Conservation (phyloP, 2,113 vertebrate genomes). For the Anarrhichthys ocellatus region DNA sequence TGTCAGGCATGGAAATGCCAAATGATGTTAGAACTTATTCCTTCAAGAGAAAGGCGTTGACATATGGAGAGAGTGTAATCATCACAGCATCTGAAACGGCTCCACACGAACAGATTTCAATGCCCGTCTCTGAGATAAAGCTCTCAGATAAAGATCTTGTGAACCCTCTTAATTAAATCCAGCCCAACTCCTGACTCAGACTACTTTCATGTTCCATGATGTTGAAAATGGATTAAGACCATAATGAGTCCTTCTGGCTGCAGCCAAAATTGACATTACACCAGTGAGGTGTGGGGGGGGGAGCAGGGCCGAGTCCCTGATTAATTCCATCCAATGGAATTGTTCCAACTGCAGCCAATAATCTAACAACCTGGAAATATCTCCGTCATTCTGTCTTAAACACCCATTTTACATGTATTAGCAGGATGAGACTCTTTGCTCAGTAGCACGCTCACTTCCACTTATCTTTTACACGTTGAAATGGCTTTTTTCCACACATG, state of each 20-base stretch:
- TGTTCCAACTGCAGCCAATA: slow-evolving; percentile 55
- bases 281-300: slow-evolving; percentile 7
- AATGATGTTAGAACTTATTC: slow-evolving; percentile 22
- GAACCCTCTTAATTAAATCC: slow-evolving; percentile 67
- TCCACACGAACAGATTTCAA: slow-evolving; percentile 31
- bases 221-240: slow-evolving; percentile 65
- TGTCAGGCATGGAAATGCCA: slow-evolving; percentile 43
- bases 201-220: slow-evolving; percentile 59
- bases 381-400: slow-evolving; percentile 39
- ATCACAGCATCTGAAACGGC: slow-evolving; percentile 42
- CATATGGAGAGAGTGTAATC: background rate
- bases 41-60: slow-evolving; percentile 20
- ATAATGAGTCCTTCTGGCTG: slow-evolving; percentile 55
- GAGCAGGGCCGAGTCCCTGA: slow-evolving; percentile 22
- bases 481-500: slow-evolving; percentile 32
- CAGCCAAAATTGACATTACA: slow-evolving; percentile 37
- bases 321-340: slow-evolving; percentile 70
- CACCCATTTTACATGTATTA: slow-evolving; percentile 67
- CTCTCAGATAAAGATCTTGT: slow-evolving; percentile 49
- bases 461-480: slow-evolving; percentile 51
- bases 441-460: slow-evolving; percentile 31
- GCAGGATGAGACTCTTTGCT: slow-evolving; percentile 55
- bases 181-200: slow-evolving; percentile 37
- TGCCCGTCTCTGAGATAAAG: slow-evolving; percentile 42
- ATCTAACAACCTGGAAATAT: slow-evolving; percentile 61